Evolutionary conservation across 2,113 vertebrate species (phyloP).

Genomic region (Heterochromis multidens): DNA sequence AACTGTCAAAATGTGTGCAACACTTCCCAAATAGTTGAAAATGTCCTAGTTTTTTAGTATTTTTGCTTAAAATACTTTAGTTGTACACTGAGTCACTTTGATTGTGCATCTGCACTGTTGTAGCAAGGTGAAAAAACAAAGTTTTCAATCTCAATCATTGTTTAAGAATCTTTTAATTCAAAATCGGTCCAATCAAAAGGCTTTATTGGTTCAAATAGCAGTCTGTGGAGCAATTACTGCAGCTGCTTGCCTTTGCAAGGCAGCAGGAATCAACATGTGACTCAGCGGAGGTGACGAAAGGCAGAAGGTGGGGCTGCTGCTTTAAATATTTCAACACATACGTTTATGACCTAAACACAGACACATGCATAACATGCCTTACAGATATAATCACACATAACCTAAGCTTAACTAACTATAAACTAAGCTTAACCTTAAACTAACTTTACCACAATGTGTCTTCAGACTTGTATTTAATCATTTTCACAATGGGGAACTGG

Average conservation of each 20-base stretch:
- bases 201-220: accelerated
- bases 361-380: neutral
- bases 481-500: neutral
- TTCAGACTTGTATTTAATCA: neutral
- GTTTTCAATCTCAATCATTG: neutral
- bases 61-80: too few relatives aligned
- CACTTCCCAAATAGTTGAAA: accelerated
- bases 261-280: neutral
- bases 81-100: too few relatives aligned
- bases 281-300: neutral
- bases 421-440: neutral
- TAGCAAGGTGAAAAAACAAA: neutral
- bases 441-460: neutral
- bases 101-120: neutral
- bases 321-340: neutral
- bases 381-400: neutral
- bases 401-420: neutral
- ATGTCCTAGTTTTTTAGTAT: too few relatives aligned
- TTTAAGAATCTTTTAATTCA: neutral
- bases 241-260: neutral
- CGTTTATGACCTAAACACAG: neutral
- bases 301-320: neutral
- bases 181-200: neutral
- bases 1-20: neutral
- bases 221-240: neutral